These are phyloP conservation scores for Lycaena phlaeas DNA, from an alignment of 2,888 invertebrate species.

Conservation along the genomic window DNA sequence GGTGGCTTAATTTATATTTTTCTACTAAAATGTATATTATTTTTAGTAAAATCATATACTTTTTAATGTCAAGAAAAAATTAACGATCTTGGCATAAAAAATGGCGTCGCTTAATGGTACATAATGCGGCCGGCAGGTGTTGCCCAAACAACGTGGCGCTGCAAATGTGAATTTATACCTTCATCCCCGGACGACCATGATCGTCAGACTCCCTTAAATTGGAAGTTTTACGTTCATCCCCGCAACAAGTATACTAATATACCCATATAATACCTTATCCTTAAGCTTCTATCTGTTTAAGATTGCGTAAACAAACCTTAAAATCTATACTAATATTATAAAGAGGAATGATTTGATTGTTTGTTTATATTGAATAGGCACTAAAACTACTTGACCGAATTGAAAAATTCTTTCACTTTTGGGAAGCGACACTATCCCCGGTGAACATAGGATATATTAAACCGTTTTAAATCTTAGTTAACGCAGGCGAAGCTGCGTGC, in stretches of 20 bases:
- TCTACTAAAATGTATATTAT: too few relatives aligned
- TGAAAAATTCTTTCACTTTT: too few relatives aligned
- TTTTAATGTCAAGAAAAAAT: conserved; percentile 7
- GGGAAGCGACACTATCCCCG: too few relatives aligned
- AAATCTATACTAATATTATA: too few relatives aligned
- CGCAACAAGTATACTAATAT: conserved; percentile 55
- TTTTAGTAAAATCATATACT: conserved; percentile 22
- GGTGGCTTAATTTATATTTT: too few relatives aligned
- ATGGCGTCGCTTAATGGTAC: conserved; percentile 34
- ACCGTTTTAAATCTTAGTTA: too few relatives aligned
- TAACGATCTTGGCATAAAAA: conserved; percentile 13
- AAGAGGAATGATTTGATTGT: too few relatives aligned
- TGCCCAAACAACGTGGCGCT: conserved; percentile 42
- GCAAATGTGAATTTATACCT: conserved; percentile 68
- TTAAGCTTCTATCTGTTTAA: background rate
- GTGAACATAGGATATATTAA: too few relatives aligned
- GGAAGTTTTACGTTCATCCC: conserved; percentile 65
- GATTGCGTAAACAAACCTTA: conserved; percentile 35
- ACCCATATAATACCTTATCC: conserved; percentile 4
- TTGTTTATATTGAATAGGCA: too few relatives aligned
- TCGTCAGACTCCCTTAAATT: conserved; percentile 65
- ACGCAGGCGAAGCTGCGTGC: too few relatives aligned
- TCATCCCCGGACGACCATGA: conserved; percentile 58
- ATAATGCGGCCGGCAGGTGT: conserved; percentile 54
- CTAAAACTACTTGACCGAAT: too few relatives aligned